Conservation (phyloP, 2,113 vertebrate species). For the Corythaixoides concolor region DNA sequence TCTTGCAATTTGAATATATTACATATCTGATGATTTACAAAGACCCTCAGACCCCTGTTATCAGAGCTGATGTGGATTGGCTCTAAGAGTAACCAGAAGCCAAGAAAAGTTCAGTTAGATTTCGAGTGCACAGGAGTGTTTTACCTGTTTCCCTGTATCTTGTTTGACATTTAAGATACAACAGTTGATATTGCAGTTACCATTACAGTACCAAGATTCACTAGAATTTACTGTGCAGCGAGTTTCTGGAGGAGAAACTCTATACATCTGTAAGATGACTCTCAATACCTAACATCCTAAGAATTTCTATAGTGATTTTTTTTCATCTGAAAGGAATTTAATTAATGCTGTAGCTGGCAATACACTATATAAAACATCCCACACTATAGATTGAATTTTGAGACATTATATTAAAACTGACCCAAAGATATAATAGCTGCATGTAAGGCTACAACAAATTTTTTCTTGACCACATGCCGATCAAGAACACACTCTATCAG, state of each 20-base stretch:
- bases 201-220: neutral
- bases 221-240: neutral
- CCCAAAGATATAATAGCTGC: neutral
- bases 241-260: neutral
- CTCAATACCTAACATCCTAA: neutral
- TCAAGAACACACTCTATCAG: neutral
- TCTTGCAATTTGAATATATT: neutral
- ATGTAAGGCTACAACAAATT: neutral
- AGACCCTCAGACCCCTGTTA: neutral
- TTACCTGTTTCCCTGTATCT: neutral
- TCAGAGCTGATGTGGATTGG: neutral
- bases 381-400: neutral
- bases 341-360: neutral
- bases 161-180: neutral
- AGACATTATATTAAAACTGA: neutral
- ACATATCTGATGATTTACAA: neutral
- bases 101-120: neutral
- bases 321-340: neutral
- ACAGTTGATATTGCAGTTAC: neutral
- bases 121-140: neutral
- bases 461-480: neutral
- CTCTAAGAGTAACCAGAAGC: neutral
- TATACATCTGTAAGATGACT: neutral
- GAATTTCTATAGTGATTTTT: neutral
- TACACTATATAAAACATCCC: neutral